Base-by-base conservation (phyloP, 2,797 vertebrate genomes). In the Heliangelus exortis region DNA sequence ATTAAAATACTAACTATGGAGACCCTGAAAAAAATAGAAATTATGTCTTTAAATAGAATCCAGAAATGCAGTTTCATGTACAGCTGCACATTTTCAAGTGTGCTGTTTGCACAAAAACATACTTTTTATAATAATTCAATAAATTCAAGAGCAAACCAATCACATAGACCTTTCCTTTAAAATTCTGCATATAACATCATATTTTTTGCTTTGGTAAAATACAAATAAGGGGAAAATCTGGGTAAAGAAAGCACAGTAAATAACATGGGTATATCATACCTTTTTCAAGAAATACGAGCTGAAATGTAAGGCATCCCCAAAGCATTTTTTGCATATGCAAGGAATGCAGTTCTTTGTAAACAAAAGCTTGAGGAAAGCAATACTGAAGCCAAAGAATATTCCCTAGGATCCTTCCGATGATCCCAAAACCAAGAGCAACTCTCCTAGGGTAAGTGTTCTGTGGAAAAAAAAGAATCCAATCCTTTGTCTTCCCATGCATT, bases 261-360 rank as follows among this genome's bases (percentile, higher is more conserved):
- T 97, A 93, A 94, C 84, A 78, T 69, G 87, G 93, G 81, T 87
- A 74, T 83, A 89, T 95, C 93, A 94, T 94, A 96, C 94, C 95
- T 97, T 97, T 96, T 48, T 68, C 94, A 97, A 97, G 97, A 97
- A 98, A 96, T 85, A 96, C 21, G 74, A 97, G 93, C 97, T 97
- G 96, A 98, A 98, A 97, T 93, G 97, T 98, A 98, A 98, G 98
- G 98, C 98, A 98, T 98, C 97, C 94, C 95, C 83, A n/a, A 86
- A 89, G 90, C 90, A 75, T 68, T 93, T 96, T 97, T 92, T 94
- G 96, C 96, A 95, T 97, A 96, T 97, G 98, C 97, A 97, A 98
- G 97, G 98, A 98, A 99, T 98, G 98, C 98, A 97, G 96, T 97
- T 97, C 91, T 97, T 94, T 98, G 97, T 98, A 98, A 99, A 99